Evolutionary conservation across 2,888 invertebrate species (phyloP).

Genomic region (Andrena camellia): DNA sequence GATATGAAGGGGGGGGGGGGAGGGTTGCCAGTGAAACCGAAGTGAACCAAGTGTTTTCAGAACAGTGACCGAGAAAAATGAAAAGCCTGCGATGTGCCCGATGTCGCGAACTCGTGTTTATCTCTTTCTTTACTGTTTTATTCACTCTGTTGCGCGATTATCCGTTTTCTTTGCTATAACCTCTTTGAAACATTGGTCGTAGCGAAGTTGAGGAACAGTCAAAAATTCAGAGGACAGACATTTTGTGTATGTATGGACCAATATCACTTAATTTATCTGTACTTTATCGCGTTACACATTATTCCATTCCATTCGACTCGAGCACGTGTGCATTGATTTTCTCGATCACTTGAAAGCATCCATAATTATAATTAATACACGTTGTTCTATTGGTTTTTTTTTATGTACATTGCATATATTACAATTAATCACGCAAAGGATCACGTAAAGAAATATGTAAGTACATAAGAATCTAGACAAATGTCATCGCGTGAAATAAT

Average conservation of each 20-base stretch:
- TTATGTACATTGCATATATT: background rate
- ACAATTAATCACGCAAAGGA: too few species aligned
- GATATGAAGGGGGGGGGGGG: background rate
- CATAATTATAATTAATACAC: background rate
- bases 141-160: background rate
- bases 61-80: constrained; percentile 21
- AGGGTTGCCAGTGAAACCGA: constrained; percentile 20
- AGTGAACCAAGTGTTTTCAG: constrained; percentile 12
- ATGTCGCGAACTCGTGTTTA: background rate
- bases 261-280: background rate
- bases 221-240: background rate
- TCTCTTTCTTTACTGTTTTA: background rate
- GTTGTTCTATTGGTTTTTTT: background rate
- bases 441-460: too few species aligned
- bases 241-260: background rate
- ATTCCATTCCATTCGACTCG: background rate
- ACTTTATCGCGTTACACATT: background rate
- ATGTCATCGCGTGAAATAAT: background rate
- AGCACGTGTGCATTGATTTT: background rate
- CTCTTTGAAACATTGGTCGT: background rate
- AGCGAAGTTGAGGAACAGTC: background rate
- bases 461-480: too few species aligned
- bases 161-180: background rate
- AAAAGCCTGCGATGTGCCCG: background rate
- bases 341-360: background rate